A percentile compares a stretch with the other conserved stretches of the same genome.
Evolutionary conservation across 2,113 vertebrate genomes (phyloP).

Genomic region (Pongo pygmaeus): DNA sequence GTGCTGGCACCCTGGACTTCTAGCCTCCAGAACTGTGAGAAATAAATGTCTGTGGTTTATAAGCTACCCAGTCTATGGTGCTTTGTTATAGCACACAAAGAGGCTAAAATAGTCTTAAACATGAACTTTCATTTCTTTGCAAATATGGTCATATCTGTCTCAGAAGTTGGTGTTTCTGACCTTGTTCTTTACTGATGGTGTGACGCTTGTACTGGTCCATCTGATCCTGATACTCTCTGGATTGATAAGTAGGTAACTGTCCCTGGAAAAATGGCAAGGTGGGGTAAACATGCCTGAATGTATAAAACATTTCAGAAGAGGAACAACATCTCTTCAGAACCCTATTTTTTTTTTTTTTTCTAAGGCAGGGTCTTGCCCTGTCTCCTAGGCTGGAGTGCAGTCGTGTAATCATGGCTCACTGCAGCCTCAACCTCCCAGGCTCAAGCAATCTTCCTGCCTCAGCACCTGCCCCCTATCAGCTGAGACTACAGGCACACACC

Average conservation of each 20-base stretch:
- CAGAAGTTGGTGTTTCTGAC: not conserved
- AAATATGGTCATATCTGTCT: not conserved
- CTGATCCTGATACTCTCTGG: not conserved
- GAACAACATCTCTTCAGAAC: not conserved
- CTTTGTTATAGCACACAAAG: not conserved
- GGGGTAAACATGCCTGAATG: not conserved
- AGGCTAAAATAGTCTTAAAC: not conserved
- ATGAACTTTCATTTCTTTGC: not conserved
- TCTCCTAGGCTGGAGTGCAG: too few species aligned
- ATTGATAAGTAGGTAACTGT: not conserved
- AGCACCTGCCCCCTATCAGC: too few species aligned
- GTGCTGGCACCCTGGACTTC: not conserved
- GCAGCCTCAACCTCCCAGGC: too few species aligned
- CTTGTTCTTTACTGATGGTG: not conserved
- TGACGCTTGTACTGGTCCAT: not conserved
- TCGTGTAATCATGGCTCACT: too few species aligned
- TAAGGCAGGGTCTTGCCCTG: too few species aligned
- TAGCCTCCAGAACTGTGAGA: not conserved
- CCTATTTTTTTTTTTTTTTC: not conserved
- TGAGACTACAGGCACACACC: too few species aligned
- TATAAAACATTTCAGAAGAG: not conserved
- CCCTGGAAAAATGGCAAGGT: not conserved
- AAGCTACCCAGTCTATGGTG: not conserved
- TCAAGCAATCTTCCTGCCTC: too few species aligned
- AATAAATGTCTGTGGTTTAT: not conserved